phyloP scores from a whole-genome alignment of 1,140 invertebrate species.

The Bombus waltoni region DNA sequence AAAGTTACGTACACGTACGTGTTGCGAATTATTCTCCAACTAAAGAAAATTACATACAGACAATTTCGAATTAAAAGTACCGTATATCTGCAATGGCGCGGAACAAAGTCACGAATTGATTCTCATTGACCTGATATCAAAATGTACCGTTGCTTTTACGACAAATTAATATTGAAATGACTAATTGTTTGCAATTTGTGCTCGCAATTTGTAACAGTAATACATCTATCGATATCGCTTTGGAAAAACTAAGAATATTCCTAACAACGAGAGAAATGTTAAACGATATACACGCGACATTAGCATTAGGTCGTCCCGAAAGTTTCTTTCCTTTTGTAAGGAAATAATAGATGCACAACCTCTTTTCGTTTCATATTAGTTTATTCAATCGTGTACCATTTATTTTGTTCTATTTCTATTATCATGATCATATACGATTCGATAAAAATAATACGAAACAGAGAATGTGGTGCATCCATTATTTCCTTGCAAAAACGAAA shows the following conservation, averaged over 20 bases:
- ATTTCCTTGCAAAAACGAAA: too few species aligned
- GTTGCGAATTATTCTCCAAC: not conserved
- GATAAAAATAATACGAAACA: too few species aligned
- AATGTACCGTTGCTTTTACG: not conserved
- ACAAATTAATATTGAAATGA: slow-evolving; percentile 7
- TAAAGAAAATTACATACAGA: not conserved
- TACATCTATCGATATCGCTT: not conserved
- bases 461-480: too few species aligned
- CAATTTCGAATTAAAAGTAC: slow-evolving; percentile 19
- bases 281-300: not conserved
- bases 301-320: too few species aligned
- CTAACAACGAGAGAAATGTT: not conserved
- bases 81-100: slow-evolving; percentile 12
- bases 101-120: slow-evolving; percentile 24
- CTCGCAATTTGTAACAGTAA: not conserved
- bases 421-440: too few species aligned
- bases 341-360: too few species aligned
- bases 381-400: too few species aligned
- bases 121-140: slow-evolving; percentile 2
- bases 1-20: not conserved
- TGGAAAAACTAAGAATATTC: not conserved
- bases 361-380: too few species aligned
- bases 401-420: too few species aligned
- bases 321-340: too few species aligned
- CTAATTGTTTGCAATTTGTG: not conserved